A percentile compares a stretch with the other conserved stretches of the same genome.
These are phyloP conservation scores for Sardina pilchardus DNA, from an alignment of 2,113 vertebrate genomes.

Conservation along the genomic window DNA sequence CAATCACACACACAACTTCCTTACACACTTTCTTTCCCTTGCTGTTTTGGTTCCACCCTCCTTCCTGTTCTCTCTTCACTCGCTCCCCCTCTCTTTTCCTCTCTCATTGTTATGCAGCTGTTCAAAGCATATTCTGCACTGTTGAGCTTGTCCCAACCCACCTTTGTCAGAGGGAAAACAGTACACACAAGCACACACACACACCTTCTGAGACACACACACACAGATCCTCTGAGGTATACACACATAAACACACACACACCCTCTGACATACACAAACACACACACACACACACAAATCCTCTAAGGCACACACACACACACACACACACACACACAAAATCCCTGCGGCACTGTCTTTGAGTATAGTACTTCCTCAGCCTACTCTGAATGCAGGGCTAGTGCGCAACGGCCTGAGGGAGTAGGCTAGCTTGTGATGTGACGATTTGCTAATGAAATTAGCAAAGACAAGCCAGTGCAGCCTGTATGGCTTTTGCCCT, in stretches of 20 bases:
- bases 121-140: slow-evolving; percentile 22
- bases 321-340: background rate
- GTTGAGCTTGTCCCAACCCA: background rate
- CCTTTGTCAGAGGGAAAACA: background rate
- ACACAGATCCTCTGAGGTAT: background rate
- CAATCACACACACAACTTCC: background rate
- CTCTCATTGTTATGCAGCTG: background rate
- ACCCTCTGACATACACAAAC: background rate
- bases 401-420: background rate
- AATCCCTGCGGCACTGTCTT: background rate
- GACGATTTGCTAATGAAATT: slow-evolving; percentile 23
- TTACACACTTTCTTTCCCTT: background rate
- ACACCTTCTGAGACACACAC: background rate
- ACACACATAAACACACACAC: background rate
- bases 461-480: background rate
- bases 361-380: background rate
- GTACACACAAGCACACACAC: background rate
- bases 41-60: background rate
- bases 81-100: slow-evolving; percentile 17
- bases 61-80: slow-evolving; percentile 14
- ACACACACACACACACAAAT: background rate
- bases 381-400: background rate
- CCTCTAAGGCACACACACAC: background rate
- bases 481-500: background rate
- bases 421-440: slow-evolving; percentile 16